phyloP scores from a whole-genome alignment of 2,888 invertebrate species.

The Cantharis lateralis region DNA sequence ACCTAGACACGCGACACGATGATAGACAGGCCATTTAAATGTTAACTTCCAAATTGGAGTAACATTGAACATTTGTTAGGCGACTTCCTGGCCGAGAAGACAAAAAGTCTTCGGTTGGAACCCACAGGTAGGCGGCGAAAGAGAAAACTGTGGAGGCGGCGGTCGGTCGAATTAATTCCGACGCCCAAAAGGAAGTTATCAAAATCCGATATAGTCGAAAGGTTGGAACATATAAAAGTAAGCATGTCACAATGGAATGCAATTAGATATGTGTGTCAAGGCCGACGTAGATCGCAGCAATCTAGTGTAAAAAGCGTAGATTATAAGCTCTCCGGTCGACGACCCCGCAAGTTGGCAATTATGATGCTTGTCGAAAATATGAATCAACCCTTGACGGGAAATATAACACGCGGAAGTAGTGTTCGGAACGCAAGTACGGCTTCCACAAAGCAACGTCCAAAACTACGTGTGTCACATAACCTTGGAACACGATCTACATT shows the following conservation, averaged over 20 bases:
- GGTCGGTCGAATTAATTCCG: neutral
- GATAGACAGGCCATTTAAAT: neutral
- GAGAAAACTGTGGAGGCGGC: neutral
- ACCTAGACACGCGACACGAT: neutral
- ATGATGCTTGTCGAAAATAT: neutral
- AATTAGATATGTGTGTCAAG: constrained; percentile 30
- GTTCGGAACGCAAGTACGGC: neutral
- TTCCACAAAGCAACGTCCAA: constrained; percentile 6
- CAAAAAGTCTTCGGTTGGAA: neutral
- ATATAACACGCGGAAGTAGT: constrained; percentile 18
- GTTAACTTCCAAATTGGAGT: neutral
- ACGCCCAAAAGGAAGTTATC: constrained; percentile 5
- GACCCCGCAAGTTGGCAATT: constrained; percentile 14
- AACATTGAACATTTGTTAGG: neutral
- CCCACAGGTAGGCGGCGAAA: neutral
- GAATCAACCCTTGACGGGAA: neutral
- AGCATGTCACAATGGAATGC: constrained; percentile 31
- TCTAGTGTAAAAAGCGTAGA: constrained; percentile 28
- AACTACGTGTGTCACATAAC: constrained; percentile 15
- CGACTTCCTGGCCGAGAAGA: neutral
- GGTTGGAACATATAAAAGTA: constrained; percentile 24
- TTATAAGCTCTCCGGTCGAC: constrained; percentile 17
- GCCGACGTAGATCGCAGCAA: constrained; percentile 29
- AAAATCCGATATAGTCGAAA: constrained; percentile 1
- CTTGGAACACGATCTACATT: constrained; percentile 26